A percentile compares a stretch with the other conserved stretches of the same genome.
Evolutionary conservation across 2,888 invertebrate genomes (phyloP).

Genomic region (Chydorus sphaericus): DNA sequence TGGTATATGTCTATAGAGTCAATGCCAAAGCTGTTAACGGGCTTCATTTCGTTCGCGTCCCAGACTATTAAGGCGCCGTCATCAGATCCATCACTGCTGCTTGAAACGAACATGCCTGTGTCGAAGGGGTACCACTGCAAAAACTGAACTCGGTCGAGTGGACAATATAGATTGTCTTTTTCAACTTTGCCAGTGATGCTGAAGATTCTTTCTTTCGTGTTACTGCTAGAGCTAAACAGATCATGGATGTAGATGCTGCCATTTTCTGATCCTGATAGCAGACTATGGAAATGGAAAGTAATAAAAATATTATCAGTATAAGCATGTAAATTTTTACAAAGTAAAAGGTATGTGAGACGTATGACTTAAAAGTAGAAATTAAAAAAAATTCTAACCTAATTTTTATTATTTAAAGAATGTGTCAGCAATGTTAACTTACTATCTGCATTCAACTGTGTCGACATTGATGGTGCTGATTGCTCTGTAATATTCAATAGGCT

Average conservation of each 20-base stretch:
- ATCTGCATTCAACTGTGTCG: too few species aligned
- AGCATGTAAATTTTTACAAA: too few species aligned
- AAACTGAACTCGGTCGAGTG: conserved; percentile 24
- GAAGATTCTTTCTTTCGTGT: conserved; percentile 26
- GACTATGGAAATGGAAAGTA: too few species aligned
- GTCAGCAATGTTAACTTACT: too few species aligned
- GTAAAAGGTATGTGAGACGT: too few species aligned
- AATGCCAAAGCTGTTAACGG: conserved; percentile 30
- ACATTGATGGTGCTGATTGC: too few species aligned
- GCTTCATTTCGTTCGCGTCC: conserved; percentile 34
- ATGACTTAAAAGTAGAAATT: too few species aligned
- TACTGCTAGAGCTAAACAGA: conserved; percentile 26
- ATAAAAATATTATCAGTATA: too few species aligned
- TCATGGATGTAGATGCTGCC: conserved; percentile 33
- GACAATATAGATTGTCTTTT: conserved; percentile 21
- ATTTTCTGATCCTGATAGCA: conserved; percentile 32
- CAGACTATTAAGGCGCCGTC: conserved; percentile 33
- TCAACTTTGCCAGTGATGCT: conserved; percentile 26
- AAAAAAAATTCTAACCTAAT: too few species aligned
- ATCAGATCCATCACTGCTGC: conserved; percentile 34
- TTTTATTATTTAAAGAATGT: too few species aligned
- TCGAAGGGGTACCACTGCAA: conserved; percentile 39
- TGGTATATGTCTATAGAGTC: conserved; percentile 28
- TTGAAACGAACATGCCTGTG: conserved; percentile 35
- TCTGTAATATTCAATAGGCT: too few species aligned